Base-by-base conservation (phyloP, 2,797 vertebrate genomes). In the Sciurus vulgaris region DNA sequence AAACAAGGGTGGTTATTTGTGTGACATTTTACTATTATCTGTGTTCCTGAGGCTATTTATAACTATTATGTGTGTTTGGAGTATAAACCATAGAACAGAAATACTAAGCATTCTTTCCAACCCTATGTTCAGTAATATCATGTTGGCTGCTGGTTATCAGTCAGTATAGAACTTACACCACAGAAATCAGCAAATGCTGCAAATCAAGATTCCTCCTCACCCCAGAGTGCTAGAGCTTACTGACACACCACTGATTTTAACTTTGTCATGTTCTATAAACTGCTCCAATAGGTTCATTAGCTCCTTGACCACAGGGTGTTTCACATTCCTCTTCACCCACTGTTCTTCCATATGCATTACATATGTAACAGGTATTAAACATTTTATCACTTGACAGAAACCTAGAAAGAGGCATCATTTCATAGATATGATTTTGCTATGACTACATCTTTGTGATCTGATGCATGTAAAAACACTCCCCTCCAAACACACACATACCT, bases 321-420 rank as follows among this genome's bases (percentile, higher is more conserved):
- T 79, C 73, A 61, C 49, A 72, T 82, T 76, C 83, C 22, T 87
- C 82, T 95, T 86, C 88, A 69, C 61, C 77, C 26, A 76, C 67
- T 92, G 15, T 59, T 82, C 12, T 24, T 93, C 73, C 73, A 56
- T 35, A 81, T 9, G 41, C 24, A 82, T 72, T 28, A 65, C 44
- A 72, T 44, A 84, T 14, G 35, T 54, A 89, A 70, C 49, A 35
- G 38, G n/a, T 47, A 41, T 77, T 93, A 69, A 82, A 65, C 15
- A 83, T 90, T 63, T 69, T 95, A 47, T 49, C 7, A 70, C 72
- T 95, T 96, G 65, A 89, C n/a, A 76, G 89, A 77, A 86, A 30
- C 22, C 33, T 56, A 78, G 51, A 95, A 72, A 93, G 72, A 73
- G 30, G 44, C 18, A 94, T 91, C 18, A 41, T n/a, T 89, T 89